phyloP scores from a whole-genome alignment of 2,113 vertebrate genomes.

The Hylia prasina region DNA sequence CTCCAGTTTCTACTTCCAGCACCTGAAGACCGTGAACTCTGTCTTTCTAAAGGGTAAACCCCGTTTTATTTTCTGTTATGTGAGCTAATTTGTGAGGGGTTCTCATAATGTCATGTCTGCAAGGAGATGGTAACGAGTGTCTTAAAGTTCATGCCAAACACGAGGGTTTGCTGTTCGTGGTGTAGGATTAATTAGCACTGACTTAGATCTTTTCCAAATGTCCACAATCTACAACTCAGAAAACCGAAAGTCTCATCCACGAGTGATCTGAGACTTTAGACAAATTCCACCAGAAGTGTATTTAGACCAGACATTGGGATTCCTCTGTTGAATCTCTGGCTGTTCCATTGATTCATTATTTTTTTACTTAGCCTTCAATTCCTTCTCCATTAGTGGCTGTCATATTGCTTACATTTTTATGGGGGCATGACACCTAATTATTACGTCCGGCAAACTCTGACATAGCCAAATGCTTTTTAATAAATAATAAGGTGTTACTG shows the following conservation, averaged over 20 bases:
- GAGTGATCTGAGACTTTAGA: slow-evolving; percentile 4
- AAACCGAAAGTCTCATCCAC: neutral
- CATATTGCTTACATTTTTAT: neutral
- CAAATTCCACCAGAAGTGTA: slow-evolving; percentile 6
- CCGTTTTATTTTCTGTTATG: slow-evolving; percentile 33
- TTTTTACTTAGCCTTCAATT: slow-evolving; percentile 8
- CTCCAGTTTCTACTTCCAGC: neutral
- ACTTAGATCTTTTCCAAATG: neutral
- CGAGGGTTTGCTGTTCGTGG: slow-evolving; percentile 14
- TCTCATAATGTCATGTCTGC: slow-evolving; percentile 59
- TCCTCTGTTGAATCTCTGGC: neutral
- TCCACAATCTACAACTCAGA: neutral
- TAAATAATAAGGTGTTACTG: neutral
- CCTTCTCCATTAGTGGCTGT: neutral
- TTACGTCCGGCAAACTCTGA: neutral
- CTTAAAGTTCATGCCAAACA: slow-evolving; percentile 57
- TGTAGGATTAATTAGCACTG: slow-evolving; percentile 32
- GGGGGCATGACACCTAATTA: neutral
- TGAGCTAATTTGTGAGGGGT: slow-evolving; percentile 50
- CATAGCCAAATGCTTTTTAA: neutral
- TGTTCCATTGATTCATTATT: neutral
- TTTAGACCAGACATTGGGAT: neutral
- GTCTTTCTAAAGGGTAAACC: slow-evolving; percentile 40
- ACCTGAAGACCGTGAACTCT: neutral
- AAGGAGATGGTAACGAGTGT: slow-evolving; percentile 27